Conservation (phyloP, 2,888 invertebrate genomes). For the Bembecia ichneumoniformis region DNA sequence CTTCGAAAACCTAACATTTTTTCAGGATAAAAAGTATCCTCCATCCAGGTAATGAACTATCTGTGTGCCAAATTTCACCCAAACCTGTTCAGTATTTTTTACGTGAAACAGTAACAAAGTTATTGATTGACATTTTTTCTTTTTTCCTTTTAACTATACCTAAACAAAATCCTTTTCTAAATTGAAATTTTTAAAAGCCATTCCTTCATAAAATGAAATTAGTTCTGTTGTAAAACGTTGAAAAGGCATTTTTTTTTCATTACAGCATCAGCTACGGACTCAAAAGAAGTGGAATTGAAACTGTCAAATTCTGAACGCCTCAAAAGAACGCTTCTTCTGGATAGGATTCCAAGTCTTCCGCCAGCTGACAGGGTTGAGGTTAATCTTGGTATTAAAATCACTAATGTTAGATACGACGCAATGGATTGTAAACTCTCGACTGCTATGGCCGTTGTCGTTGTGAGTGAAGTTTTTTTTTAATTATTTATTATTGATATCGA, state of each 20-base stretch:
- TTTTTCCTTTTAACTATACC: neutral
- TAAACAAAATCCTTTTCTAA: neutral
- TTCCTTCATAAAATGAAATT: neutral
- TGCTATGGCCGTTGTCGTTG: constrained; percentile 40
- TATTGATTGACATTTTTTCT: too few relatives aligned
- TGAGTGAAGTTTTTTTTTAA: constrained; percentile 18
- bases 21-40: too few relatives aligned
- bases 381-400: constrained; percentile 33
- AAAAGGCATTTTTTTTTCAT: neutral
- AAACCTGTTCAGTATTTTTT: too few relatives aligned
- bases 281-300: constrained; percentile 44
- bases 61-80: too few relatives aligned
- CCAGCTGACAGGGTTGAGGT: constrained; percentile 32
- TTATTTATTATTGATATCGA: too few relatives aligned
- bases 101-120: too few relatives aligned
- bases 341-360: constrained; percentile 49
- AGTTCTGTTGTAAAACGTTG: neutral
- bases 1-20: too few relatives aligned
- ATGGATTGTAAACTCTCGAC: constrained; percentile 39
- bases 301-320: constrained; percentile 66
- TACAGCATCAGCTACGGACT: constrained; percentile 24
- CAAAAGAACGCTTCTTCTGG: constrained; percentile 56
- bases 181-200: neutral
- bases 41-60: too few relatives aligned
- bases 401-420: constrained; percentile 40